These are phyloP conservation scores for Deilephila porcellus DNA, from an alignment of 2,888 invertebrate genomes.

Conservation along the genomic window DNA sequence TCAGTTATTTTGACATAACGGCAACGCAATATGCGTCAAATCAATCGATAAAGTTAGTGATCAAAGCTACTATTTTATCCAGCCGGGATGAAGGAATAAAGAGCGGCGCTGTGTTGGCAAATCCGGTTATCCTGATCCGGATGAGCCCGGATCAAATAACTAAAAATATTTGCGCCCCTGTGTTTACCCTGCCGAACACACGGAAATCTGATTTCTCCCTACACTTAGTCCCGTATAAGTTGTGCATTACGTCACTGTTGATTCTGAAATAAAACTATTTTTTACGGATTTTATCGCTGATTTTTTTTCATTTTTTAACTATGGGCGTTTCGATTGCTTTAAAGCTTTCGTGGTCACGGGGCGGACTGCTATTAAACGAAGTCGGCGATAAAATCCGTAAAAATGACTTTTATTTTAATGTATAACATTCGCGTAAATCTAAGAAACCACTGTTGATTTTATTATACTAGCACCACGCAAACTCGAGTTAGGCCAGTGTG, in stretches of 20 bases:
- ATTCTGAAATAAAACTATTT: too few species aligned
- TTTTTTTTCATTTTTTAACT: too few species aligned
- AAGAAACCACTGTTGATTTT: too few species aligned
- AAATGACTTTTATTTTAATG: too few species aligned
- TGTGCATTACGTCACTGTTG: not conserved
- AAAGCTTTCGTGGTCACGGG: too few species aligned
- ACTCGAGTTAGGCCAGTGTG: too few species aligned
- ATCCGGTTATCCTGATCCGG: slow-evolving; percentile 14
- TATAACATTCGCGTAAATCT: too few species aligned
- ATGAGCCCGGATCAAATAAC: slow-evolving; percentile 30
- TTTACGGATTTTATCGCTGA: too few species aligned
- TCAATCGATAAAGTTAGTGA: not conserved
- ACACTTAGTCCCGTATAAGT: not conserved
- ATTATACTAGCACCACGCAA: too few species aligned
- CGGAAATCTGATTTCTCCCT: not conserved
- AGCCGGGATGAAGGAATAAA: not conserved
- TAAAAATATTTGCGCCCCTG: not conserved
- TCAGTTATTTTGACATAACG: not conserved
- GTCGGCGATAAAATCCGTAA: too few species aligned
- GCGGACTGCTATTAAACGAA: too few species aligned
- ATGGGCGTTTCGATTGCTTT: too few species aligned
- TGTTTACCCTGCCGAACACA: slow-evolving; percentile 10
- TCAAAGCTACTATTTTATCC: not conserved
- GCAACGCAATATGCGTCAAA: not conserved
- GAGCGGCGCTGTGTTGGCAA: not conserved